Base-by-base conservation (phyloP, 2,797 vertebrate species). In the Platalea minor region DNA sequence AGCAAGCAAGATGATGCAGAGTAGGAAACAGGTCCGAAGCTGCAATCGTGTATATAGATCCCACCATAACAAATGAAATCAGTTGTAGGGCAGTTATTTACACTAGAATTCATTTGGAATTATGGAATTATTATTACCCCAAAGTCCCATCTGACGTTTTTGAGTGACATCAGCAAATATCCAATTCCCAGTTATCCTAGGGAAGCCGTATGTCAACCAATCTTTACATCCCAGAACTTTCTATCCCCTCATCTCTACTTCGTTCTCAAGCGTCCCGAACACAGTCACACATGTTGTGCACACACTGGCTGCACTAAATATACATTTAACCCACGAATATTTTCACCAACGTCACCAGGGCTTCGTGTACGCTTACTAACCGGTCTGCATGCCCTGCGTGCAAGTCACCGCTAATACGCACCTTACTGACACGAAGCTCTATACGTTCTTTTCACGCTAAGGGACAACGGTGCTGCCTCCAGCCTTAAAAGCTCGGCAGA, bases 1-100 rank as follows among this genome's bases (percentile, higher is more conserved):
- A 29, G 76, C 50, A 89, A 94, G 89, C 77, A 5, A 78, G 82
- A 46, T 23, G 77, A 68, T 59, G 72, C 39, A 57, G 54, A 57
- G n/a, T 1, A 13, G 4, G n/a, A 53, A 48, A 59, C 25, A 57
- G 70, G 60, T 29, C 59, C 48, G 26, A 51, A 82, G 76, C 56
- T 53, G 54, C 43, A 9, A 18, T 4, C 10, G n/a, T 11, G 14
- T 3, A 5, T 3, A 2, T 2, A 80, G 57, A 39, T 12, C 31
- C 50, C 63, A 45, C 33, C 80, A 3, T 0, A 29, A 37, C 3
- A 37, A 41, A 61, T 11, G 6, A 21, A 19, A 57, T 10, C 8
- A 21, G 33, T 8, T 7, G 15, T 4, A 45, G 41, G 45, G 50
- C 39, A 61, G 54, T 35, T 19, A 35, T 33, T 65, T 13, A 45